Base-by-base conservation (phyloP, 2,113 vertebrate species). In the Callospermophilus lateralis region DNA sequence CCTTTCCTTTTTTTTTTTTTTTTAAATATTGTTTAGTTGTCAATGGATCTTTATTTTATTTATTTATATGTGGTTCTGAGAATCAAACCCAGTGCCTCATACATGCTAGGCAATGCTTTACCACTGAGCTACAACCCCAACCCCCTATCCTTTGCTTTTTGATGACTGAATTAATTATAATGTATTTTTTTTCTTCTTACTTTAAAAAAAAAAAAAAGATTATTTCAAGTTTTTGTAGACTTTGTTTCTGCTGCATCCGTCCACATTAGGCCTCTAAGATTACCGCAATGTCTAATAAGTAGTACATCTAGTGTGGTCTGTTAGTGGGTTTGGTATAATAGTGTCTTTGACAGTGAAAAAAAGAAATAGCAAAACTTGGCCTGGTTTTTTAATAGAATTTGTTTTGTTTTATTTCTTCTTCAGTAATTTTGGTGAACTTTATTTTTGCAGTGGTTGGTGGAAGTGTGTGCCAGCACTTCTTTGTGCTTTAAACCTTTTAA, bases 401-500 rank as follows among this genome's bases (percentile, higher is more conserved):
- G 3, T 39, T 8, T 72, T 65, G 51, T 51, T 51, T 51, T 51
- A 15, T 74, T 83, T 16, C 1, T 67, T 80, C 77, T 42, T 11
- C 20, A 55, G 63, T 93, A 90, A 20, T 90, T 84, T 11, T 45
- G 37, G 58, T 74, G 80, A 55, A 67, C 6, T 53, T 87, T 81
- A 11, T 68, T 72, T 85, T 77, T 89, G 65, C 26, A 11, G 3
- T 84, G 7, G 11, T 42, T 70, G 55, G 2, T 17, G 26, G 19
- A 68, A 93, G 4, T 0, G 0, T 65, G 51, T 3, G 4, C 4
- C 32, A 74, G 8, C n/a, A 90, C 5, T 89, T 73, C 37, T 90
- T 84, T 65, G 80, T 91, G 68, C 61, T 87, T 90, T 72, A 74
- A 78, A 61, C n/a, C 37, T 73, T 55, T 8, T n/a, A 45, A 95